Base-by-base conservation (phyloP, 2,113 vertebrate genomes). In the Turdus rufiventris region DNA sequence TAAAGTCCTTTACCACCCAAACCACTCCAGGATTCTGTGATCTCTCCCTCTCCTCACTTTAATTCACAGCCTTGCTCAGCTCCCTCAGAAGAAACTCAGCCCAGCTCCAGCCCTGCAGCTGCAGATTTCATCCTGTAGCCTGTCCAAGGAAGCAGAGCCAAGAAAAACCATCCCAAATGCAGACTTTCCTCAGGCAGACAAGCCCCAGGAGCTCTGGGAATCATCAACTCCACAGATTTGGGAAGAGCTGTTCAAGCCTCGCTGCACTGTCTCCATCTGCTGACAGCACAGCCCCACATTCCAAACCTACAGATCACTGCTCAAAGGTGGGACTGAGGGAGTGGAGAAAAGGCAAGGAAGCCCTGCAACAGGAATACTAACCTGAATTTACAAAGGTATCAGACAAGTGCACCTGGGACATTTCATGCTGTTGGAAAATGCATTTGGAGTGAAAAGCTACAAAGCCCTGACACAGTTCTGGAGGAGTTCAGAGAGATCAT, bases 381-480 rank as follows among this genome's bases (percentile, higher is more conserved):
- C n/a, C 28, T 12, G 75, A 33, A 68, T 24, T 61, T 8, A 56
- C n/a, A 42, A 20, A 70, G 36, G 25, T 14, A 5, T 0, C 43
- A 28, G 40, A 1, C 48, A 43, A 4, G 8, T 11, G 14, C 4
- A 4, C 36, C 14, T 0, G 4, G 60, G 54, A 29, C 16, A 6
- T 15, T 66, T 25, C 17, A 8, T 33, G 20, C 45, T 18, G 9
- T 1, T 36, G 8, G 40, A 25, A 80, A 68, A 38, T 4, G 7
- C 8, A 17, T 11, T 42, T 17, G 13, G 48, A 84, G 34, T 4
- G 21, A 74, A 54, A 84, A 58, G 24, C 40, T 31, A 4, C 54
- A 9, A 17, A 29, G 5, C 2, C 18, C 58, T 40, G 45, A 20
- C 24, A 7, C 0, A 0, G 53, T 2, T 53, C 11, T 8, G 4